These are phyloP conservation scores for Bos javanicus DNA, from an alignment of 2,113 vertebrate genomes.

Conservation along the genomic window DNA sequence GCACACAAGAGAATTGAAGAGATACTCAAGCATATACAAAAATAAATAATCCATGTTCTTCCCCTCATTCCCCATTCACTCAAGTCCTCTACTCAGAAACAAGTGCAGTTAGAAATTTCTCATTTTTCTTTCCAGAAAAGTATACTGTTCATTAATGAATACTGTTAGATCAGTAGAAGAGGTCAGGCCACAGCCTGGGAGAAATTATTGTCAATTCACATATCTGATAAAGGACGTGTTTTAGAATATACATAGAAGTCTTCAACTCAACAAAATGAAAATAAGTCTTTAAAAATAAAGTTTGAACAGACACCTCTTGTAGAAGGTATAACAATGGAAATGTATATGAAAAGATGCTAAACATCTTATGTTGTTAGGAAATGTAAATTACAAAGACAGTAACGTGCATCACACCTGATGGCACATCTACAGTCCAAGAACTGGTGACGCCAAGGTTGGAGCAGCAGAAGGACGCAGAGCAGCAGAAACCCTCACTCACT, in stretches of 20 bases:
- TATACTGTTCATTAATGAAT: not conserved
- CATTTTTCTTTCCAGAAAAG: not conserved
- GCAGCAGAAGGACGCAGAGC: rapidly evolving
- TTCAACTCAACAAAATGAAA: not conserved
- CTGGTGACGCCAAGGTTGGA: not conserved
- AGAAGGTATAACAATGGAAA: not conserved
- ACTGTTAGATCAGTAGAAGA: not conserved
- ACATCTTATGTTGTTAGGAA: not conserved
- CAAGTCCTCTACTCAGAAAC: not conserved
- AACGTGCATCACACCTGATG: not conserved
- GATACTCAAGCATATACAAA: not conserved
- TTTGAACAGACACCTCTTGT: not conserved
- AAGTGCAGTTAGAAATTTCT: not conserved
- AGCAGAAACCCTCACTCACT: not conserved
- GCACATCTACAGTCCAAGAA: not conserved
- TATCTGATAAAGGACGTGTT: not conserved
- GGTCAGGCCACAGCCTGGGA: not conserved
- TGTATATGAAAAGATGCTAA: not conserved
- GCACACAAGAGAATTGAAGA: not conserved
- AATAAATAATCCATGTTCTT: not conserved
- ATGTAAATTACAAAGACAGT: not conserved
- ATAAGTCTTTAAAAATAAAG: not conserved
- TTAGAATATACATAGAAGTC: not conserved
- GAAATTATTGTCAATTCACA: not conserved
- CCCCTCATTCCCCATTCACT: not conserved